phyloP scores from a whole-genome alignment of 2,113 vertebrate genomes.

The Crotophaga sulcirostris region DNA sequence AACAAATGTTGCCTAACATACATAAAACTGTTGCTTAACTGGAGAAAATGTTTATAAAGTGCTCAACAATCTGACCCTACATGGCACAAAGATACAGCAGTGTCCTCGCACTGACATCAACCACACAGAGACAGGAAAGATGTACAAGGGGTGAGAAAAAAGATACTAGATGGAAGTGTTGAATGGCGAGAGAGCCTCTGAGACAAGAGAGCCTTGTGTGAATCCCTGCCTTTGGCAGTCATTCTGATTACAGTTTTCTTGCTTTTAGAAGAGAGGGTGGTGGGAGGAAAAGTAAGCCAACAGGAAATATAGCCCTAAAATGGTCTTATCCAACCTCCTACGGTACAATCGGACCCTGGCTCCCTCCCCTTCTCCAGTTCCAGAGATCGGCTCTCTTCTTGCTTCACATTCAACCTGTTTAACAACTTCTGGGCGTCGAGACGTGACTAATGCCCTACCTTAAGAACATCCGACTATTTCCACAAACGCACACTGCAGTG shows the following conservation, averaged over 20 bases:
- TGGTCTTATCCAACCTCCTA: not conserved
- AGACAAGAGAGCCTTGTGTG: not conserved
- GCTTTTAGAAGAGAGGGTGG: not conserved
- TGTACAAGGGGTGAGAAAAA: not conserved
- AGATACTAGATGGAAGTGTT: fast-evolving
- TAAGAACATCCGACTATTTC: not conserved
- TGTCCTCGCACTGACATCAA: not conserved
- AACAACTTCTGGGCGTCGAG: not conserved
- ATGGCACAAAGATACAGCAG: not conserved
- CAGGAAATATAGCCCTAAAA: not conserved
- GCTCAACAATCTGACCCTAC: not conserved
- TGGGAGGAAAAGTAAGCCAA: not conserved
- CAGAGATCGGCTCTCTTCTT: not conserved
- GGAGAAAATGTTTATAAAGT: not conserved
- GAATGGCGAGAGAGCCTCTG: not conserved
- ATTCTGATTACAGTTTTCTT: not conserved
- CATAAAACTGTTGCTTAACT: not conserved
- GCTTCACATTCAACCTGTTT: not conserved
- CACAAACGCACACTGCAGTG: not conserved
- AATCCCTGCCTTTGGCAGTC: not conserved
- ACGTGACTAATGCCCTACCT: not conserved
- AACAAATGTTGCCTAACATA: not conserved
- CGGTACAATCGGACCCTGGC: not conserved
- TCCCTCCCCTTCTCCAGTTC: not conserved
- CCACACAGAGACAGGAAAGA: not conserved